Evolutionary conservation across 2,113 vertebrate species (phyloP).

Genomic region (Chloropsis cyanopogon): DNA sequence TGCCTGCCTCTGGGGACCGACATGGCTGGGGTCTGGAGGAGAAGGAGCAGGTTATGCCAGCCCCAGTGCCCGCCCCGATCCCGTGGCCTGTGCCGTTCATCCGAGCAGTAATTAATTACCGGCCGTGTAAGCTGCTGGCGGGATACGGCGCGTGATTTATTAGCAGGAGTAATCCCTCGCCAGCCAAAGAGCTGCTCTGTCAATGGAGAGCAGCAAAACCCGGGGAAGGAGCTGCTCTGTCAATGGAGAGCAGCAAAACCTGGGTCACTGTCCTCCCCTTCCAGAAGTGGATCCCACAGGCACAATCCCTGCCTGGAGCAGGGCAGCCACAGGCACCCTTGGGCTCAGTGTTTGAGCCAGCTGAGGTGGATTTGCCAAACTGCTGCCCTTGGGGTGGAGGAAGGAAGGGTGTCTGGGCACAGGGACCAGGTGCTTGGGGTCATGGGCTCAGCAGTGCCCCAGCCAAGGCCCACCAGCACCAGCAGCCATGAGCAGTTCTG

Average conservation of each 20-base stretch:
- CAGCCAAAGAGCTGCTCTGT: neutral
- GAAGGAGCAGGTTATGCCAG: neutral
- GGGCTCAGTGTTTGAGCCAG: neutral
- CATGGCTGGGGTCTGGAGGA: neutral
- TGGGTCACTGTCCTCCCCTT: neutral
- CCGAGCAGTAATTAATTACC: neutral
- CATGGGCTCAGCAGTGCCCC: neutral
- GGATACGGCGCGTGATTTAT: neutral
- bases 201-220: neutral
- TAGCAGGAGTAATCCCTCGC: neutral
- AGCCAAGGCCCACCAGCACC: neutral
- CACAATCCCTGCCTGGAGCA: neutral
- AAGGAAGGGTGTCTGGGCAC: neutral
- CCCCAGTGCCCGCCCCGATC: neutral
- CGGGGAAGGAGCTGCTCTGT: neutral
- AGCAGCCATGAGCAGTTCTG: neutral
- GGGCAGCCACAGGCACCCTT: neutral
- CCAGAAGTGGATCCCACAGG: neutral
- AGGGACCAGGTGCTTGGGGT: rapidly evolving
- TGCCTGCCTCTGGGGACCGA: neutral
- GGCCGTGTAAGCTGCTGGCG: neutral
- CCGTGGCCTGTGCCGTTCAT: neutral
- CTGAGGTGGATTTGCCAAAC: neutral
- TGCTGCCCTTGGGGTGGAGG: neutral
- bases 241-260: neutral